Evolutionary conservation across 1,140 invertebrate species (phyloP), one percentile per base, ranked within the genome.

Genomic region (Bombus cullumanus): DNA sequence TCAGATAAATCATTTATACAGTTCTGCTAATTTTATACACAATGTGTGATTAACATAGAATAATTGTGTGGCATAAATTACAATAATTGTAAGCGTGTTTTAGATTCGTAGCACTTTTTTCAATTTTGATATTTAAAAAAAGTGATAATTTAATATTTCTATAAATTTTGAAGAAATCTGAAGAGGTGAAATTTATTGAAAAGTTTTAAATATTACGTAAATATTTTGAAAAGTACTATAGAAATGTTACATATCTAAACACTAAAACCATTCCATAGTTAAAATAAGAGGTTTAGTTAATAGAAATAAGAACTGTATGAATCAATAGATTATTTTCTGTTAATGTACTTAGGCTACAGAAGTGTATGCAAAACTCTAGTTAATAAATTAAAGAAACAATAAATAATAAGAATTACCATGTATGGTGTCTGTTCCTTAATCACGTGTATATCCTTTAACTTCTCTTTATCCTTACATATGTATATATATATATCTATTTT

Each of bases 281-380:
- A 76, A 13, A 18, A 22, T 89, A 89, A 81, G 43, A 79, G 66
- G 43, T 72, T 68, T 81, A 86, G 83, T 77, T 41, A 28, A 71
- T 89, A 89, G 28, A 41, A 18, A 72, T 89, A 89, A 53, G 31
- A 73, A 86, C 68, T 83, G 76, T 89, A 86, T 43, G 77, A 89
- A 80, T 64, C 39, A 37, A 71, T 89, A 89, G 68, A 69, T 86
- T 89, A 89, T 79, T 83, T 86, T 89, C 86, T 83, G 88, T 89
- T 89, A 88, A 86, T 82, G 88, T 89, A 89, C 87, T 89, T 89
- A 89, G 87, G 83, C 79, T 89, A 89, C 85, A 88, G 81, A 75
- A 89, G 75, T 89, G 88, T 89, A 89, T 77, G 88, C 88, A 89
- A 81, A 89, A 77, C 62, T 89, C 79, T 78, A 88, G 83, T 81